Evolutionary conservation across 2,888 invertebrate genomes (phyloP).

Genomic region (Augiades crinisus): DNA sequence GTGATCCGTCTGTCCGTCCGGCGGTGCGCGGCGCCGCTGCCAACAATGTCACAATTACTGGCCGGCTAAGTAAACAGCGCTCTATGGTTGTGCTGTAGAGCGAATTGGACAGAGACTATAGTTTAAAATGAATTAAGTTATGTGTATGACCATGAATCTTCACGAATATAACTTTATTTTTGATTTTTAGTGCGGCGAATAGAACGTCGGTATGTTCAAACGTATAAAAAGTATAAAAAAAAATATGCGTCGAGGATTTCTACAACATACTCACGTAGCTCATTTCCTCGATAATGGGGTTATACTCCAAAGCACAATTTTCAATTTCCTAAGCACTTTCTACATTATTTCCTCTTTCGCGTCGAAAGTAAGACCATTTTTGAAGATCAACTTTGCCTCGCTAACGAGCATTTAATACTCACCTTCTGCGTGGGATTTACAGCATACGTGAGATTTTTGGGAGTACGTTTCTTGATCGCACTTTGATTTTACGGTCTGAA

Average conservation of each 20-base stretch:
- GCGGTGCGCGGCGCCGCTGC: no score
- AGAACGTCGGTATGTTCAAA: slow-evolving; percentile 18
- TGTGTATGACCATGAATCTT: slow-evolving; percentile 18
- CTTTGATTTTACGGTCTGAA: no score
- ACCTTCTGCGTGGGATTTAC: slow-evolving; percentile 23
- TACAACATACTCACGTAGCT: slow-evolving; percentile 77
- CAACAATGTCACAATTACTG: no score
- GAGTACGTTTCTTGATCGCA: background rate
- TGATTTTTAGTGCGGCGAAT: slow-evolving; percentile 17
- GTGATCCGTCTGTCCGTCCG: no score
- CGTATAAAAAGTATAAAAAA: slow-evolving; percentile 29
- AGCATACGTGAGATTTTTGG: slow-evolving; percentile 9
- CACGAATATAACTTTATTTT: slow-evolving; percentile 13
- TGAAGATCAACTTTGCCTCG: slow-evolving; percentile 31
- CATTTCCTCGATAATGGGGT: slow-evolving; percentile 78
- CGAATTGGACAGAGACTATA: no score
- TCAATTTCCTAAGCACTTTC: slow-evolving; percentile 76
- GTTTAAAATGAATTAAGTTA: no score
- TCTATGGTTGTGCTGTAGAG: no score
- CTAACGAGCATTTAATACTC: slow-evolving; percentile 32
- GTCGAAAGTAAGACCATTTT: slow-evolving; percentile 46
- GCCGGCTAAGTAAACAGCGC: no score
- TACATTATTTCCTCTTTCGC: slow-evolving; percentile 61
- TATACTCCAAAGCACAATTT: slow-evolving; percentile 76
- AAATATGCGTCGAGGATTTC: slow-evolving; percentile 39